A percentile compares a stretch with the other conserved stretches of the same genome.
These are phyloP conservation scores for Plutella xylostella DNA, from an alignment of 2,888 invertebrate genomes.

Conservation along the genomic window DNA sequence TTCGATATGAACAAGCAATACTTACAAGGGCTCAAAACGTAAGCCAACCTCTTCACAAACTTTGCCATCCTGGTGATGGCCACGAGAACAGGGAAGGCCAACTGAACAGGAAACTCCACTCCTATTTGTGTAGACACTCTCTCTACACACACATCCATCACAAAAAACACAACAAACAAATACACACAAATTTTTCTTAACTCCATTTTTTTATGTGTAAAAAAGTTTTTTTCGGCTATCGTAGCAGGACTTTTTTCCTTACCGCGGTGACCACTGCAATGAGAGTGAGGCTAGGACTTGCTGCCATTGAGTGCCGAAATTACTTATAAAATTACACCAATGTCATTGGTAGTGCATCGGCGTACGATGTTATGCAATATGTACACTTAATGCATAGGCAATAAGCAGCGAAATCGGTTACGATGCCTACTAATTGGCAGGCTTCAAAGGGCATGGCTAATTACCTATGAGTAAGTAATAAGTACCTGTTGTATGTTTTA, in stretches of 20 bases:
- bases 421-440: background rate
- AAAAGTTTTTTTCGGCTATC: background rate
- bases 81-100: constrained; percentile 15
- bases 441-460: too few species aligned
- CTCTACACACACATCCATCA: constrained; percentile 11
- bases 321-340: too few species aligned
- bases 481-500: too few species aligned
- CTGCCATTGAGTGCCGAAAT: background rate
- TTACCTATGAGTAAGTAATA: too few species aligned
- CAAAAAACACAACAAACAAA: constrained; percentile 8
- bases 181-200: background rate
- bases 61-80: constrained; percentile 11
- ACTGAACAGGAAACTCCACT: constrained; percentile 14
- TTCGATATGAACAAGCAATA: background rate
- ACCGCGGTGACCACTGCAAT: background rate
- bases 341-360: constrained; percentile 8
- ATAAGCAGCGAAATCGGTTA: background rate
- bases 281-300: constrained; percentile 3
- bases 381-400: background rate
- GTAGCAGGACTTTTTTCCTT: background rate
- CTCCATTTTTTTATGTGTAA: constrained; percentile 3
- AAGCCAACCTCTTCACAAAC: constrained; percentile 14
- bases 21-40: constrained; percentile 15
- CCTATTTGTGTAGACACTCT: constrained; percentile 12
- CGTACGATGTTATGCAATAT: constrained; percentile 2